These are phyloP conservation scores for Malurus cyaneus DNA, from an alignment of 2,113 vertebrate genomes.

Conservation along the genomic window DNA sequence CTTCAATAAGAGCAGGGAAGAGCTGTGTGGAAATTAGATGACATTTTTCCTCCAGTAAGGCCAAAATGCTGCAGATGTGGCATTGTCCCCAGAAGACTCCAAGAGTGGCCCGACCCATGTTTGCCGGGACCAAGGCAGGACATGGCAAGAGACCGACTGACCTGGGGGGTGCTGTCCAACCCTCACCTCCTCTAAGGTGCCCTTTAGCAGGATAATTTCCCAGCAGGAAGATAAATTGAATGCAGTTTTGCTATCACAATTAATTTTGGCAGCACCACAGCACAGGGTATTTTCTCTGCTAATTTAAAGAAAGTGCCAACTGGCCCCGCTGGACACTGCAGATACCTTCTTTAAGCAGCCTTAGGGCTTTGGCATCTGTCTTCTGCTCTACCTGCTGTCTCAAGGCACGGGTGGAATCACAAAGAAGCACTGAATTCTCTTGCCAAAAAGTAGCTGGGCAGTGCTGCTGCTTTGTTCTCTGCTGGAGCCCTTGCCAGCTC, in stretches of 20 bases:
- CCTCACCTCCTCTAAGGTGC: neutral
- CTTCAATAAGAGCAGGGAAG: neutral
- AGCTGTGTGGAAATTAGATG: neutral
- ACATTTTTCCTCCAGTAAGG: neutral
- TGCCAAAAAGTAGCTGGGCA: neutral
- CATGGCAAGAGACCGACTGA: neutral
- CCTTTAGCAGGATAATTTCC: neutral
- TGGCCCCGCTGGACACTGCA: neutral
- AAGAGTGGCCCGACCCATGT: rapidly evolving
- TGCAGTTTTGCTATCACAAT: neutral
- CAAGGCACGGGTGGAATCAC: neutral
- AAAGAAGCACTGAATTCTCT: neutral
- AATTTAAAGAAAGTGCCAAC: neutral
- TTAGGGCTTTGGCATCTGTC: neutral
- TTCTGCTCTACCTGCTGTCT: neutral
- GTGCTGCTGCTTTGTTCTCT: rapidly evolving
- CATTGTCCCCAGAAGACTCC: neutral
- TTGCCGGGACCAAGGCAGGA: neutral
- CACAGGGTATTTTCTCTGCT: neutral
- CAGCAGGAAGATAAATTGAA: neutral
- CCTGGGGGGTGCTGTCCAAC: neutral
- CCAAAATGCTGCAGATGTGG: neutral
- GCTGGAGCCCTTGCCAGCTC: rapidly evolving
- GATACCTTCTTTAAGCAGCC: neutral
- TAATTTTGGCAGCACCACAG: constrained; percentile 8